Base-by-base conservation (phyloP, 2,113 vertebrate species). In the Urocynchramus pylzowi region DNA sequence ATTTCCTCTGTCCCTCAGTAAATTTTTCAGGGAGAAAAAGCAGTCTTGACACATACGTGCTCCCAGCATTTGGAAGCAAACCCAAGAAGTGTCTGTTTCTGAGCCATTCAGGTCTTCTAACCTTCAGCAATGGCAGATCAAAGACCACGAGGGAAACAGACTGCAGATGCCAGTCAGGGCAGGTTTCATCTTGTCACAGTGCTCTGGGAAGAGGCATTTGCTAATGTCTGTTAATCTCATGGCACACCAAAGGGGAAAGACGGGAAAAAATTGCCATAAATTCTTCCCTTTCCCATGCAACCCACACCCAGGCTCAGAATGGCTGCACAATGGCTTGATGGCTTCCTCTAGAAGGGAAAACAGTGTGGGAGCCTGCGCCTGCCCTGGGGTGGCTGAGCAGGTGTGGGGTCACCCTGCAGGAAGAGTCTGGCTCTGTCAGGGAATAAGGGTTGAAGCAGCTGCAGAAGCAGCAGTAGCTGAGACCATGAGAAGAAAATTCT, bases 121-220 rank as follows among this genome's bases (percentile, higher is more conserved):
- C 88, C 90, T 95, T 96, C 86, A 90, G 90, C 80, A 81, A 50
- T 97, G 95, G 92, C 45, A 94, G 96, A 97, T 97, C 93, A 96
- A 97, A 97, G 93, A 91, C 96, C 77, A 89, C 0, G 2, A 90
- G 61, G 76, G 73, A 95, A 94, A 41, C 71, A 94, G 84, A 37
- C 77, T 76, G 80, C 95, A 96, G 90, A 74, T 97, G 96, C 96
- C 96, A 94, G 84, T 87, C 53, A 68, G 90, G 96, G 70, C 96
- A 97, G 80, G 96, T 97, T 97, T 87, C 1, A 1, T 97, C 93
- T 94, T 95, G 95, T 95, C 56, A 27, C 53, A 69, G 73, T 33
- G 24, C 73, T 93, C 85, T 0, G 13, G 68, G 81, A 96, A 94
- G 93, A 97, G 90, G 92, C 93, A 96, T 95, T 96, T 86, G 74